Evolutionary conservation across 2,113 vertebrate species (phyloP).

Genomic region (Ctenomys sociabilis): DNA sequence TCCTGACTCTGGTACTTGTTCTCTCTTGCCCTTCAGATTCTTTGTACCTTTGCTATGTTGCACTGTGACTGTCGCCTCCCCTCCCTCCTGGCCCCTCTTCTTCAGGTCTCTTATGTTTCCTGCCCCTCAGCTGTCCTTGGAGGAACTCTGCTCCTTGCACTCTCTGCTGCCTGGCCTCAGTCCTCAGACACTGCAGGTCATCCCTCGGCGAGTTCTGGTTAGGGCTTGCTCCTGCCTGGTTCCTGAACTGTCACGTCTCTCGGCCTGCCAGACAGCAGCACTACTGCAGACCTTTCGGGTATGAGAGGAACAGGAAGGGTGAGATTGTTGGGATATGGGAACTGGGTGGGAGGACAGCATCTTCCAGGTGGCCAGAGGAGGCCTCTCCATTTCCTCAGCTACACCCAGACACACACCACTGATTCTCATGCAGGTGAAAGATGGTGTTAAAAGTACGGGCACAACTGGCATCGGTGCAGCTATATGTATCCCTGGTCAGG

Average conservation of each 20-base stretch:
- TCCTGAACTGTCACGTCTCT: constrained; percentile 86
- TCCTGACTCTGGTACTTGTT: rapidly evolving
- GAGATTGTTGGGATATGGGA: background rate
- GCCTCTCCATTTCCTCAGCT: background rate
- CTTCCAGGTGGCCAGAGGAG: background rate
- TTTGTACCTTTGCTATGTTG: background rate
- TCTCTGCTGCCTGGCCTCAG: constrained; percentile 88
- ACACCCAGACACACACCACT: background rate
- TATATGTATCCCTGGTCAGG: constrained; percentile 74
- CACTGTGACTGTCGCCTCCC: background rate
- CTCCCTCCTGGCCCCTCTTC: constrained; percentile 21
- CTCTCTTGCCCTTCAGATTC: background rate
- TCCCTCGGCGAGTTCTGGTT: constrained; percentile 80
- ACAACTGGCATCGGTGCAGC: constrained; percentile 25
- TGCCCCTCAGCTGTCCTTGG: constrained; percentile 74
- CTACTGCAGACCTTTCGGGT: constrained; percentile 89
- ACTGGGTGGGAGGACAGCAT: background rate
- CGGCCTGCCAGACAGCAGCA: constrained; percentile 88
- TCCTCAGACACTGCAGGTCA: constrained; percentile 85
- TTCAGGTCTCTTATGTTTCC: constrained; percentile 9
- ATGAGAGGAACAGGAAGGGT: background rate
- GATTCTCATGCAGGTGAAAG: constrained; percentile 67
- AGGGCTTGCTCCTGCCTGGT: constrained; percentile 89
- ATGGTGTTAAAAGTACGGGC: constrained; percentile 54
- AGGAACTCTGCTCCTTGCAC: constrained; percentile 86